Base-by-base conservation (phyloP, 2,113 vertebrate genomes). In the Phrynosoma blainvillii region DNA sequence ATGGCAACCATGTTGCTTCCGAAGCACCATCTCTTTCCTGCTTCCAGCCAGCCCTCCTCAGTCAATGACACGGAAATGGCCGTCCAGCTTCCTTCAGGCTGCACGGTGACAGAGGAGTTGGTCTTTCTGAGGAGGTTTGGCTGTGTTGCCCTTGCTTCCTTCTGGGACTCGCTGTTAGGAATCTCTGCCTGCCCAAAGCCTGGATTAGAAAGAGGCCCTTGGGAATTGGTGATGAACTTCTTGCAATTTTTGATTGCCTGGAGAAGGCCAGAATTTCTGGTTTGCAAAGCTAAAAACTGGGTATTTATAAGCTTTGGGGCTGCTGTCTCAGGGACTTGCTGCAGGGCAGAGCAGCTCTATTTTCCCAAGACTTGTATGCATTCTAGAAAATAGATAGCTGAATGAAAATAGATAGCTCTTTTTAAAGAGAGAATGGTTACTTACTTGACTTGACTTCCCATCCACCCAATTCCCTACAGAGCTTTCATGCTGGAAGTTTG, bases 81-180 rank as follows among this genome's bases (percentile, higher is more conserved):
- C 81, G 5, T 89, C 59, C 89, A 78, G 81, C 47, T 82, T 66
- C 0, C 79, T 91, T 84, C 86, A 84, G 89, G 81, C 84, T 87
- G 87, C 78, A 59, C 86, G 86, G 90, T 2, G 71, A 88, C 68
- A 30, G 42, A 88, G 89, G 90, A 77, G 59, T 75, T 18, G 68
- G 0, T 47, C 81, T 87, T 11, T 32, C 84, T 56, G 65, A 92
- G 59, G 91, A 90, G 87, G 81, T 59, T 85, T 86, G 30, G 12
- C 68, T 92, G 54, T 87, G 54, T 87, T 89, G 79, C 88, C 74
- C 79, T 82, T 25, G 52, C 52, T 76, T 85, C 0, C 0, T 91
- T 91, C 92, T 93, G 93, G 93, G 92, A 93, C 93, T 94, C 65
- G 65, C 92, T 95, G 93, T 93, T 91, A 74, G 0, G 88, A 90